phyloP scores from a whole-genome alignment of 1,140 invertebrate genomes.

The Drosophila pseudoananassae region DNA sequence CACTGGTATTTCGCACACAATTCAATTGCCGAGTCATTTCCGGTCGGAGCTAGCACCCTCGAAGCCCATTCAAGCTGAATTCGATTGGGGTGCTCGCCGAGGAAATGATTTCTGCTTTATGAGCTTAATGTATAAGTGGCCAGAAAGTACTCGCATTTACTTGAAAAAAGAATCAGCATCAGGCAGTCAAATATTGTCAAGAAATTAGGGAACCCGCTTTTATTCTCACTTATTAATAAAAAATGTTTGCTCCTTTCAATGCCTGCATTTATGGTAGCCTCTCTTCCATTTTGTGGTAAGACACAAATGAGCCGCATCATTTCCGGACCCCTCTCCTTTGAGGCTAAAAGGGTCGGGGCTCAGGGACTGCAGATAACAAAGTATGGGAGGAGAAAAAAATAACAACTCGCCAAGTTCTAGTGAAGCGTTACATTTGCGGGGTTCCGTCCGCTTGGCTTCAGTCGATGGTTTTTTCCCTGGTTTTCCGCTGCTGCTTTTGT shows the following conservation, averaged over 20 bases:
- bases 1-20: slow-evolving; percentile 51
- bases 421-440: slow-evolving; percentile 72
- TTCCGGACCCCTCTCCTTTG: slow-evolving; percentile 30
- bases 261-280: slow-evolving; percentile 18
- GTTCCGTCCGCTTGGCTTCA: slow-evolving; percentile 69
- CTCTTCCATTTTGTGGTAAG: slow-evolving; percentile 55
- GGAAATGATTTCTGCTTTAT: slow-evolving; percentile 2
- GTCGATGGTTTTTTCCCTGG: slow-evolving; percentile 39
- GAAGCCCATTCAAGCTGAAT: not conserved
- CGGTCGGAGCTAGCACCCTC: slow-evolving; percentile 44
- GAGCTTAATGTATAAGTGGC: not conserved
- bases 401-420: slow-evolving; percentile 52
- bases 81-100: slow-evolving; percentile 8
- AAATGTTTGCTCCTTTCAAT: slow-evolving; percentile 20
- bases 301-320: slow-evolving; percentile 79
- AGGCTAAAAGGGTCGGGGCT: slow-evolving; percentile 3
- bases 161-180: no score
- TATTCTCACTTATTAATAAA: not conserved
- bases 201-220: not conserved
- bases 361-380: slow-evolving; percentile 47
- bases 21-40: slow-evolving; percentile 75
- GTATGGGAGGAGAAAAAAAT: slow-evolving; percentile 23
- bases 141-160: not conserved
- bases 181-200: no score
- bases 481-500: slow-evolving; percentile 33